Base-by-base conservation (phyloP, 2,888 invertebrate species). In the Autographa gamma region DNA sequence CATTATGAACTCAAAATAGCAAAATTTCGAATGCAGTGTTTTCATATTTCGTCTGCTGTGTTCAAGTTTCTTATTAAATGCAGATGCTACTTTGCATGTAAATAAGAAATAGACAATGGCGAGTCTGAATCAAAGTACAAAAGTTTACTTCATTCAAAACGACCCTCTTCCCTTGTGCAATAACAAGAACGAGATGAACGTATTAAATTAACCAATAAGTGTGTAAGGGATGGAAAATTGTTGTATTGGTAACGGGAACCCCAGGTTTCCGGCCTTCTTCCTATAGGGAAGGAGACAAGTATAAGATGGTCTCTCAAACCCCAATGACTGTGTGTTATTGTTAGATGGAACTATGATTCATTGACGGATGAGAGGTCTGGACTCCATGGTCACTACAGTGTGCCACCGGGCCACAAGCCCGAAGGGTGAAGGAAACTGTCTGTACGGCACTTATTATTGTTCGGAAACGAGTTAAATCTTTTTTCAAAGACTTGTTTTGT, bases 211-310 rank as follows among this genome's bases (percentile, higher is more conserved):
- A 66, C 74, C 16, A 69, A 65, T 52, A 60, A 52, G 87, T 80
- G 80, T 14, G 80, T 89, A 74, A 82, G 88, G 86, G 92, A 93
- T 54, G 80, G 76, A 79, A 74, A 64, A 82, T 77, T 71, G 71
- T 74, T 71, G 82, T 79, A 80, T 77, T 73, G 73, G 83, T 92
- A 93, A 93, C 93, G 93, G 93, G 90, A 89, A 85, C 90, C 90
- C 89, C 81, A 84, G 81, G 89, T 88, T 90, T 93, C 92, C 92
- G 92, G 91, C 84, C 85, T 86, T 90, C 92, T 93, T 93, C 91
- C 90, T 89, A 87, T 74, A 81, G 89, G 90, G 87, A 84, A 83
- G 69, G 80, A 78, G 83, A 80, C 88, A 81, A 88, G 79, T 74
- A 70, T 88, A 89, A 85, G 81, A 85, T 87, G 92, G 90, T 77